These are phyloP conservation scores for Rhodeus uyekii DNA, from an alignment of 2,797 vertebrate species.

Conservation along the genomic window DNA sequence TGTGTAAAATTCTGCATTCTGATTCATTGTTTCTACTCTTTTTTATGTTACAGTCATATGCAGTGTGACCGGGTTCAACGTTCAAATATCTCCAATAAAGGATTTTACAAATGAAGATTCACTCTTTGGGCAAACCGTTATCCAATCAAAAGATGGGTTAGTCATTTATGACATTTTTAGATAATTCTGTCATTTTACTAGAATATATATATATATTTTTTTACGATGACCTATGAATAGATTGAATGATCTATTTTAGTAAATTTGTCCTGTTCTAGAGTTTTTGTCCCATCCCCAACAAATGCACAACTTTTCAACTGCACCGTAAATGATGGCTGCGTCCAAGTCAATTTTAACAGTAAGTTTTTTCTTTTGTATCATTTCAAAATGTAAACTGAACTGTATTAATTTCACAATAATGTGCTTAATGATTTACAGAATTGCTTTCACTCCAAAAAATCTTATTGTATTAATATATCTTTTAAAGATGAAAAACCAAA, in stretches of 20 bases:
- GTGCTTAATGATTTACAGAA: background rate
- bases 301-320: constrained; percentile 55
- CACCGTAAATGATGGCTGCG: constrained; percentile 7
- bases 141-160: constrained; percentile 61
- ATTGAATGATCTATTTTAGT: too few relatives aligned
- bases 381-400: background rate
- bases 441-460: background rate
- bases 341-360: background rate
- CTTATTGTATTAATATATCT: background rate
- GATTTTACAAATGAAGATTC: constrained; percentile 39
- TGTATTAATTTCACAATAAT: background rate
- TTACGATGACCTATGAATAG: background rate
- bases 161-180: background rate
- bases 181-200: background rate
- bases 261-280: constrained; percentile 43
- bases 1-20: background rate
- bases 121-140: constrained; percentile 63
- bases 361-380: background rate
- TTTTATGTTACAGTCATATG: constrained; percentile 51
- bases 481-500: constrained; percentile 44
- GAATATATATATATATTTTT: background rate
- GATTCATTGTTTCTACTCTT: background rate
- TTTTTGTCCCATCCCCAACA: constrained; percentile 58
- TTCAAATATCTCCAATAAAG: constrained; percentile 44
- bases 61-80: constrained; percentile 57